Evolutionary conservation across 2,797 vertebrate genomes (phyloP).

Genomic region (Cottoperca gobio): DNA sequence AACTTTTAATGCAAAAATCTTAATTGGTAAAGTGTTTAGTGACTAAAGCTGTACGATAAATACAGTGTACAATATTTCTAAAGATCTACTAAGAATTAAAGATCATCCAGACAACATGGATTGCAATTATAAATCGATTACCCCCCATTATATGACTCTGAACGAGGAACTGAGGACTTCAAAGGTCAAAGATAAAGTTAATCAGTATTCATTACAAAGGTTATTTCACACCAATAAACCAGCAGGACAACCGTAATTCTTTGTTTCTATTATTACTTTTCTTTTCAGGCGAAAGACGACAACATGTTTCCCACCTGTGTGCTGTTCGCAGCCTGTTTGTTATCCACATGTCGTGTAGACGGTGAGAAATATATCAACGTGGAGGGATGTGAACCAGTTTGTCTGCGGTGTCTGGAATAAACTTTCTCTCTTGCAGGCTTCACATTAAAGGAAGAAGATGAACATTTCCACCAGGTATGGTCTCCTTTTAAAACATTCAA

Average conservation of each 20-base stretch:
- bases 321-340: conserved; percentile 39
- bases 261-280: not conserved
- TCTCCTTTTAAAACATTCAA: not conserved
- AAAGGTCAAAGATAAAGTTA: conserved; percentile 59
- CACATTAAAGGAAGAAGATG: conserved; percentile 34
- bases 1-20: too few species aligned
- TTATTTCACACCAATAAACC: not conserved
- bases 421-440: conserved; percentile 49
- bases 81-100: too few species aligned
- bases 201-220: conserved; percentile 2
- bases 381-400: not conserved
- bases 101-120: too few species aligned
- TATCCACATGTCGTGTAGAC: conserved; percentile 30
- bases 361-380: conserved; percentile 51
- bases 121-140: not conserved
- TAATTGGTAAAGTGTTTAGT: too few species aligned
- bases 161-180: conserved; percentile 19
- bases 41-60: too few species aligned
- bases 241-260: not conserved
- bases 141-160: not conserved
- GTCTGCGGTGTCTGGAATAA: not conserved
- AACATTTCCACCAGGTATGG: conserved; percentile 58
- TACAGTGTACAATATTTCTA: too few species aligned
- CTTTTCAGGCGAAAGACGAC: not conserved
- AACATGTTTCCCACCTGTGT: conserved; percentile 19